These are phyloP conservation scores for Heliconius congener DNA, from an alignment of 1,140 invertebrate species.

Conservation along the genomic window DNA sequence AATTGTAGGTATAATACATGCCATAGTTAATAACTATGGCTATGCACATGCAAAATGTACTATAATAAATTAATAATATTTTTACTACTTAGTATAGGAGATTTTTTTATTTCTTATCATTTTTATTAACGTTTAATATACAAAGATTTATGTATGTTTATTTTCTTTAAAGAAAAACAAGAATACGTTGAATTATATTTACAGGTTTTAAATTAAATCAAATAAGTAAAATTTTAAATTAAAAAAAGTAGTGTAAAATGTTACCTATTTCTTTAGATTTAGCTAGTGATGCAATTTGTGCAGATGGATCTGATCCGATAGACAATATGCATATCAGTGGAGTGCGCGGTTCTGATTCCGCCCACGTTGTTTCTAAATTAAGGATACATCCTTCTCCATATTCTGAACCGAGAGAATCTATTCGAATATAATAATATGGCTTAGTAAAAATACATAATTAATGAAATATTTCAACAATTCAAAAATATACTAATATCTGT, in stretches of 20 bases:
- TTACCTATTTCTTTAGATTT: slow-evolving; percentile 93
- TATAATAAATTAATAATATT: too few relatives aligned
- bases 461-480: neutral
- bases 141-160: too few relatives aligned
- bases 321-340: slow-evolving; percentile 96
- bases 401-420: slow-evolving; percentile 92
- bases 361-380: slow-evolving; percentile 94
- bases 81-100: too few relatives aligned
- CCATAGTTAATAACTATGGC: too few relatives aligned
- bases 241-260: slow-evolving; percentile 44
- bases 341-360: slow-evolving; percentile 92
- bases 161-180: too few relatives aligned
- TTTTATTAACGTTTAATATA: too few relatives aligned
- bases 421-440: neutral
- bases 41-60: too few relatives aligned
- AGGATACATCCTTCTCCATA: slow-evolving; percentile 96
- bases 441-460: neutral
- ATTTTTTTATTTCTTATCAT: too few relatives aligned
- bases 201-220: too few relatives aligned
- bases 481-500: neutral
- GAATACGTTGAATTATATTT: too few relatives aligned
- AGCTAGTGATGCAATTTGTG: slow-evolving; percentile 93
- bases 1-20: too few relatives aligned
- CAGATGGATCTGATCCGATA: slow-evolving; percentile 97
- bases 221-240: slow-evolving; percentile 11